phyloP scores from a whole-genome alignment of 1,140 invertebrate genomes.

The Scaptomyza montana region DNA sequence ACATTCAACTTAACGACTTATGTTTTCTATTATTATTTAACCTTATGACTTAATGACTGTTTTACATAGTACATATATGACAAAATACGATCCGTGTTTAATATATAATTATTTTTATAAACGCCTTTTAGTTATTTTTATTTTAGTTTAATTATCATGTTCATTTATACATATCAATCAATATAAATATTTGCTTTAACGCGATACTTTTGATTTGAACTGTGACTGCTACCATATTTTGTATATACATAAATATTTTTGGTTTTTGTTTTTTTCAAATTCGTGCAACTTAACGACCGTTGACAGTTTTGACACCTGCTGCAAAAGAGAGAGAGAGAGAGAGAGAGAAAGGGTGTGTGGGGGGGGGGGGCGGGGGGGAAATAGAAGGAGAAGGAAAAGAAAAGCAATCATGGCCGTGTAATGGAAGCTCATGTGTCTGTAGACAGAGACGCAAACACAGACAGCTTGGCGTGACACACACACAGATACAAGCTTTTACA shows the following conservation, averaged over 20 bases:
- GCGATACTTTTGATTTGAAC: constrained; percentile 34
- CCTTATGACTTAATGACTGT: not conserved
- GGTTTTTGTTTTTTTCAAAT: constrained; percentile 65
- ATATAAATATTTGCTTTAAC: not conserved
- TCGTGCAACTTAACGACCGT: constrained; percentile 64
- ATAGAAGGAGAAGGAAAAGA: not conserved
- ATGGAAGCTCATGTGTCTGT: constrained; percentile 78
- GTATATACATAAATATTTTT: constrained; percentile 29
- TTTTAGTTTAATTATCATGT: not conserved
- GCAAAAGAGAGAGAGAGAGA: not conserved
- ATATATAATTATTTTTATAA: not conserved
- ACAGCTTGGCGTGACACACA: constrained; percentile 18
- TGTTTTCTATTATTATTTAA: not conserved
- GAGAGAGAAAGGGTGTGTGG: constrained; percentile 3
- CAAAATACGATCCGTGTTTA: too few relatives aligned
- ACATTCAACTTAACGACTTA: not conserved
- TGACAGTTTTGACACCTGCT: constrained; percentile 64
- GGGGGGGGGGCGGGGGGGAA: too few relatives aligned
- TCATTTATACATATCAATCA: not conserved
- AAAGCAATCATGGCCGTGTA: constrained; percentile 77
- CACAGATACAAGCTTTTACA: constrained; percentile 8
- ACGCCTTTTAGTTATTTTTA: not conserved
- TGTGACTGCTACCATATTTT: constrained; percentile 48
- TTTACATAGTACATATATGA: too few relatives aligned
- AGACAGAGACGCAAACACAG: constrained; percentile 59